These are phyloP conservation scores for Colletes latitarsis DNA, from an alignment of 1,140 invertebrate species.

Conservation along the genomic window DNA sequence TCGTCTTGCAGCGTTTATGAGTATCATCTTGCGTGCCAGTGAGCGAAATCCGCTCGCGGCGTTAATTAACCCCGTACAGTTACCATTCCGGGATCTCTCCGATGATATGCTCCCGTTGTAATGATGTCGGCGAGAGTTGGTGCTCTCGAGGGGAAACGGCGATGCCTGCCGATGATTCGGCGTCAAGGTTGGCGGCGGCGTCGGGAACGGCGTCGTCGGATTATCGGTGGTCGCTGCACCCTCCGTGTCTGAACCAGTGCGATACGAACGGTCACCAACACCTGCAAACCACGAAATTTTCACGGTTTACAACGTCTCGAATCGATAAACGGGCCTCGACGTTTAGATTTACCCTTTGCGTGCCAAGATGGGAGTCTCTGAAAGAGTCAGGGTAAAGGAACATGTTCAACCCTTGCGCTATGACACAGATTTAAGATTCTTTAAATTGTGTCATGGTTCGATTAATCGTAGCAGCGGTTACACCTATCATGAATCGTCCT, in stretches of 20 bases:
- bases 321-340: no score
- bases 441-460: no score
- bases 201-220: constrained; percentile 79
- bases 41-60: constrained; percentile 40
- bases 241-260: constrained; percentile 83
- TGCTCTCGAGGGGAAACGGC: constrained; percentile 86
- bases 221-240: constrained; percentile 81
- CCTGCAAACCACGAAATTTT: constrained; percentile 69
- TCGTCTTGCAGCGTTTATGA: constrained; percentile 50
- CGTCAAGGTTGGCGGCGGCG: constrained; percentile 78
- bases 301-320: neutral
- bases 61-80: constrained; percentile 68
- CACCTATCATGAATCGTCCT: no score
- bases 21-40: constrained; percentile 45
- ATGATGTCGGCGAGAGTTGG: constrained; percentile 82
- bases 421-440: no score
- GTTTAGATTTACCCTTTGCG: no score
- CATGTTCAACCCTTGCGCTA: no score
- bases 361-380: no score
- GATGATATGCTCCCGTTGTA: constrained; percentile 77
- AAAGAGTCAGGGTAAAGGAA: no score
- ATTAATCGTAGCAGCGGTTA: no score
- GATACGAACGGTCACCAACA: constrained; percentile 82
- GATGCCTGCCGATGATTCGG: constrained; percentile 85
- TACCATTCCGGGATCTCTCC: constrained; percentile 72